Conservation (phyloP, 2,888 invertebrate species). For the Eugnorisma glareosa region DNA sequence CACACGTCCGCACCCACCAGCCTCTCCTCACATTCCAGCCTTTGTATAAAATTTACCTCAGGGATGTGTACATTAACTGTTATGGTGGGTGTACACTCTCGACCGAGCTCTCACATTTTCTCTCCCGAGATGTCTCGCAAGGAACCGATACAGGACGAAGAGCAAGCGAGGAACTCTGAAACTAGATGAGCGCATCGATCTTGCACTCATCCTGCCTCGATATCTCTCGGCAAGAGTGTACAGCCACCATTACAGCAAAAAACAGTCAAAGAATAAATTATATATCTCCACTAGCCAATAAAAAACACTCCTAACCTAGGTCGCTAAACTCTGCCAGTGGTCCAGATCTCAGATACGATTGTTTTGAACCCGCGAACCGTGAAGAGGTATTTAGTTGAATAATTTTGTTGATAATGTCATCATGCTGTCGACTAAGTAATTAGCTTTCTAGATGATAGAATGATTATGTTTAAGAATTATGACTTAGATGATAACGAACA, state of each 20-base stretch:
- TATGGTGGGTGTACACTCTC: neutral
- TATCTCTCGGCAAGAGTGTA: neutral
- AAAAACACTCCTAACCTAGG: constrained; percentile 47
- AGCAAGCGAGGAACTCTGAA: neutral
- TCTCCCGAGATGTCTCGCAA: neutral
- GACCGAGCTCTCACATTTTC: neutral
- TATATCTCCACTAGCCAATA: constrained; percentile 32
- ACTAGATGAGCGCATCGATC: neutral
- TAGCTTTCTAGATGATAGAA: constrained; percentile 61
- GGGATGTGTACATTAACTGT: neutral
- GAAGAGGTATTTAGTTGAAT: constrained; percentile 62
- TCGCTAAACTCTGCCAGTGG: constrained; percentile 54
- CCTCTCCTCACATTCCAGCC: too few species aligned
- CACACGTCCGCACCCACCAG: too few species aligned
- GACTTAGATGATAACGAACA: constrained; percentile 10
- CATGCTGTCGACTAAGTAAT: constrained; percentile 59
- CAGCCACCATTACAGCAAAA: neutral
- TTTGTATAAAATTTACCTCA: neutral
- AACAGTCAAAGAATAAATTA: neutral
- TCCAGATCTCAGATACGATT: constrained; percentile 63
- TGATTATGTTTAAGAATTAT: constrained; percentile 36
- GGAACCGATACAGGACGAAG: neutral
- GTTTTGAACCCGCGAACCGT: constrained; percentile 60
- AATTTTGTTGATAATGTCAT: constrained; percentile 72
- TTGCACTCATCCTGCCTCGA: neutral